Evolutionary conservation across 1,140 invertebrate genomes (phyloP), one percentile per base, ranked within the genome.

Genomic region (Drosophila tsacasi): DNA sequence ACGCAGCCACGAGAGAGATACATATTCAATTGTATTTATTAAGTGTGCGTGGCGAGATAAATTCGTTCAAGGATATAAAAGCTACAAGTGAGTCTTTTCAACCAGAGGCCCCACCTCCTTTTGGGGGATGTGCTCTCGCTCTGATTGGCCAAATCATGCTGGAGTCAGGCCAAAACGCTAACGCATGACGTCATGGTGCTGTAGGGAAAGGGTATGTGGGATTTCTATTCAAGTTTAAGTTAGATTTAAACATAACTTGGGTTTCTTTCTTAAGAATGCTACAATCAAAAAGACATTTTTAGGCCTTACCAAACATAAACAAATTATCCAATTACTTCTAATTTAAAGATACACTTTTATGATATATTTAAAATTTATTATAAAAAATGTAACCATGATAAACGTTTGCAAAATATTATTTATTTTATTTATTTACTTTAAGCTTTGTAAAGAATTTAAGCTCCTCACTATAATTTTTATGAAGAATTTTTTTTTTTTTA

Each of bases 121-220:
- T 30, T 12, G 42, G 47, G 52, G 44, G 40, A 49, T 47, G 21
- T 60, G 47, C 60, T 65, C 72, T 81, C 42, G 62, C 66, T 87
- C 75, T 92, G 91, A 93, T 93, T 93, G 92, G 92, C 92, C 81
- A 92, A 93, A 93, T 93, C 92, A 92, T 86, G 60, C 30, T 76
- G 75, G 80, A 92, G 83, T 92, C 91, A 92, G 89, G 82, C 75
- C 54, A n/a, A 52, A 77, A 65, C 73, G 72, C 68, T 52, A 78
- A 81, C 79, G 69, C 76, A 89, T 91, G 87, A 91, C 87, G 89
- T 91, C 87, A 91, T 79, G 25, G 12, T 30, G 19, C 30, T 17
- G 19, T 61, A 7, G 8, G n/a, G 0, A 3, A 25, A 13, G 39
- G 17, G 63, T 65, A 55, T 23, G 15, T n/a, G 5, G 54, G 54